phyloP scores from a whole-genome alignment of 1,140 invertebrate genomes.

The Phenacoccus solenopsis region DNA sequence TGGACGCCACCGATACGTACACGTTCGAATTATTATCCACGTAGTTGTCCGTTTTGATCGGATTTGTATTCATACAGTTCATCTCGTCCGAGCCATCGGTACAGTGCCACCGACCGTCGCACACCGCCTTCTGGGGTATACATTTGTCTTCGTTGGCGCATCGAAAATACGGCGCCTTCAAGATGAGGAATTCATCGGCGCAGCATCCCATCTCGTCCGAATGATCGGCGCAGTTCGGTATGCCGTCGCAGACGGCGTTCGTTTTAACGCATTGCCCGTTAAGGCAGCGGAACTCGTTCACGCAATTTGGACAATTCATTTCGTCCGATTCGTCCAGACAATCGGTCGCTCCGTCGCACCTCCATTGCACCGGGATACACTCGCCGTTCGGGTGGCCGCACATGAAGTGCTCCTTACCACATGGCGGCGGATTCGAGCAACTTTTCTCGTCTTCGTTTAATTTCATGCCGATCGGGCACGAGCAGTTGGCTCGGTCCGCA shows the following conservation, averaged over 20 bases:
- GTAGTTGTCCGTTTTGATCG: not conserved
- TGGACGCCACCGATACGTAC: slow-evolving; percentile 4
- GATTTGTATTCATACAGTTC: not conserved
- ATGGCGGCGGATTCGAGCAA: slow-evolving; percentile 58
- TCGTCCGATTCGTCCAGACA: slow-evolving; percentile 75
- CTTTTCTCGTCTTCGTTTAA: slow-evolving; percentile 52
- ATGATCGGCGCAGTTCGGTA: slow-evolving; percentile 58
- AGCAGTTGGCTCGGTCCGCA: slow-evolving; percentile 44
- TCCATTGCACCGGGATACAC: slow-evolving; percentile 74
- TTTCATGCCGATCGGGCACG: slow-evolving; percentile 60
- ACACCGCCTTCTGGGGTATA: slow-evolving; percentile 27
- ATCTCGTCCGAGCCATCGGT: too few relatives aligned
- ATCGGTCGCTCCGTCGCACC: slow-evolving; percentile 70
- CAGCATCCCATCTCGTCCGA: slow-evolving; percentile 52
- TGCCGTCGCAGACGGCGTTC: slow-evolving; percentile 48
- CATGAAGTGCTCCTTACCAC: slow-evolving; percentile 60
- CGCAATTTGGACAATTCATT: slow-evolving; percentile 50
- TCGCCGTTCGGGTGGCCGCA: slow-evolving; percentile 47
- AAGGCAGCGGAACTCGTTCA: slow-evolving; percentile 57
- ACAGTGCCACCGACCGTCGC: too few relatives aligned
- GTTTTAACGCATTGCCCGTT: slow-evolving; percentile 56
- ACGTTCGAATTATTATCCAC: slow-evolving; percentile 4
- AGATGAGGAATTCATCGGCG: slow-evolving; percentile 8
- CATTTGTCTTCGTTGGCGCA: slow-evolving; percentile 43
- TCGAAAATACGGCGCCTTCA: slow-evolving; percentile 39